A percentile compares a stretch with the other conserved stretches of the same genome.
phyloP scores from a whole-genome alignment of 2,888 invertebrate species.

The Drosophila pseudotakahashii region DNA sequence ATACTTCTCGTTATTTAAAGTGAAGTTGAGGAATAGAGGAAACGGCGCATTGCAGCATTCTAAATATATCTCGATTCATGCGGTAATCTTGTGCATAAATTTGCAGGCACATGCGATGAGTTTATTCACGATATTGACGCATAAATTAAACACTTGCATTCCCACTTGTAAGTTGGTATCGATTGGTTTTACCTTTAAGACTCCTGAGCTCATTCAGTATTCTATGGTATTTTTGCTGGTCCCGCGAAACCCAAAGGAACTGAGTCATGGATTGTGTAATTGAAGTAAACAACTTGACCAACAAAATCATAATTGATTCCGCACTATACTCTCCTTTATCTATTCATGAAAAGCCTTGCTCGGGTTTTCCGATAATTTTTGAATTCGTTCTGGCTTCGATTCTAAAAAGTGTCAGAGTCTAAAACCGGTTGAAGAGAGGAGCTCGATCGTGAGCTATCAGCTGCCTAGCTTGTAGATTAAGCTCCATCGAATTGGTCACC shows the following conservation, averaged over 20 bases:
- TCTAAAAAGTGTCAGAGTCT: neutral
- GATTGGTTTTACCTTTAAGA: neutral
- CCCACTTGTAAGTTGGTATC: neutral
- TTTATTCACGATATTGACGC: slow-evolving; percentile 5
- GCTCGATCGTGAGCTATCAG: slow-evolving; percentile 3
- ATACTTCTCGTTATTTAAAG: neutral
- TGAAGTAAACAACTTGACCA: neutral
- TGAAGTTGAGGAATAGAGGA: neutral
- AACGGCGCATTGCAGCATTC: neutral
- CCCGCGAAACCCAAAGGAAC: neutral
- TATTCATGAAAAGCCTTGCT: slow-evolving; percentile 1
- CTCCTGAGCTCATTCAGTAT: too few relatives aligned
- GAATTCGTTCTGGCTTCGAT: slow-evolving; percentile 12
- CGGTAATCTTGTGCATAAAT: neutral
- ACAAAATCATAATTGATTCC: slow-evolving; percentile 5
- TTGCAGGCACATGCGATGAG: slow-evolving; percentile 1
- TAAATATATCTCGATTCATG: neutral
- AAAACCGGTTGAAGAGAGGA: slow-evolving; percentile 20
- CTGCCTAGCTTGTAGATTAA: neutral
- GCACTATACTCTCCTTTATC: neutral
- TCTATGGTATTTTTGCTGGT: neutral
- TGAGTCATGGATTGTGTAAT: neutral
- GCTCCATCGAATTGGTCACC: slow-evolving; percentile 23
- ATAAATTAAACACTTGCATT: slow-evolving; percentile 18
- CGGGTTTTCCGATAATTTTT: slow-evolving; percentile 8